Percentiles rank a stretch among this genome's conserved stretches.
Conservation (phyloP, 2,113 vertebrate genomes). For the Limnothrissa miodon region DNA sequence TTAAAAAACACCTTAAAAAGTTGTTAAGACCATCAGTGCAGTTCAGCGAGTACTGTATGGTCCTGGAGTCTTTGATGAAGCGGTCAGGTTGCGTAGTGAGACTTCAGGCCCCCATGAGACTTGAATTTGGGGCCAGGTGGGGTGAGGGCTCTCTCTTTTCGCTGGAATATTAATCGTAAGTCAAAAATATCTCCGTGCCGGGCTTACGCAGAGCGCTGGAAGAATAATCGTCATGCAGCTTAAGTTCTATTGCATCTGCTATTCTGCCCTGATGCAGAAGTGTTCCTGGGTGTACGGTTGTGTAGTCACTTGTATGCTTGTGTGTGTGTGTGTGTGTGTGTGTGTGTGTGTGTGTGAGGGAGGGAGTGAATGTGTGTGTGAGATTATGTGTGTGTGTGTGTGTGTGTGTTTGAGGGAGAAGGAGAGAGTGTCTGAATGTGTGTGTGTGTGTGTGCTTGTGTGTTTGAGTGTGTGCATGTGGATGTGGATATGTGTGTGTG, state of each 20-base stretch:
- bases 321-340: neutral
- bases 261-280: neutral
- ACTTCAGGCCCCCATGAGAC: neutral
- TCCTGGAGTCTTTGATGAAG: neutral
- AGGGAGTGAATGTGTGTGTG: neutral
- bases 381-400: neutral
- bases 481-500: too few relatives aligned
- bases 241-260: neutral
- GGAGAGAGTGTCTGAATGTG: neutral
- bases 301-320: neutral
- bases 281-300: neutral
- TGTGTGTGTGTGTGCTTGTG: too few relatives aligned
- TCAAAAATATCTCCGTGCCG: neutral
- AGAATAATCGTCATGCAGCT: neutral
- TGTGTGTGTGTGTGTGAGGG: neutral
- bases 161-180: neutral
- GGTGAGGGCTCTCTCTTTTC: neutral
- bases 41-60: neutral
- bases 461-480: too few relatives aligned
- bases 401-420: neutral
- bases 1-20: neutral
- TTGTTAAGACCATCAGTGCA: neutral
- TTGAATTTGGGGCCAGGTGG: neutral
- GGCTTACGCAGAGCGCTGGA: neutral
- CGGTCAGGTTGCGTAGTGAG: neutral